Conservation (phyloP, 2,797 vertebrate genomes). For the Sebastes iracundus region DNA sequence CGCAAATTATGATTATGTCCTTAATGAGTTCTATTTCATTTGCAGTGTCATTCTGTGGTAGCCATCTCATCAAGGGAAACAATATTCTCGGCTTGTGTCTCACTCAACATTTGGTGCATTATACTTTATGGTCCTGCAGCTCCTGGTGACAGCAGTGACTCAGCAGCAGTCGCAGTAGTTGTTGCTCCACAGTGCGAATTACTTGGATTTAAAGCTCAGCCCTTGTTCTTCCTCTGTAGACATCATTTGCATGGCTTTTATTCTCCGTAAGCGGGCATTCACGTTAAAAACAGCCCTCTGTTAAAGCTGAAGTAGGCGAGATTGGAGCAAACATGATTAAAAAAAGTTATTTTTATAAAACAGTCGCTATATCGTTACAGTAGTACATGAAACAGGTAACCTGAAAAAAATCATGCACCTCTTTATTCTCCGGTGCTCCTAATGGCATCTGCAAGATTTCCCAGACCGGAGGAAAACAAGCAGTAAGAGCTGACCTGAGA, state of each 20-base stretch:
- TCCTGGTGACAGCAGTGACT: neutral
- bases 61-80: neutral
- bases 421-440: accelerated
- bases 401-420: too few relatives aligned
- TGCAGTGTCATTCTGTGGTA: neutral
- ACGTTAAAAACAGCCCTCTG: neutral
- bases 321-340: too few relatives aligned
- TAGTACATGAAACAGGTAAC: accelerated
- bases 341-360: too few relatives aligned
- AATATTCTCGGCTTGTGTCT: neutral
- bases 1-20: neutral
- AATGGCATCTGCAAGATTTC: too few relatives aligned
- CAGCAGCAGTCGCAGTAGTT: neutral
- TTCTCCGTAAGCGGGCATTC: neutral
- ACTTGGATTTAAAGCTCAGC: neutral
- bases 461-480: too few relatives aligned
- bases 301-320: neutral
- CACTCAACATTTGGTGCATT: neutral
- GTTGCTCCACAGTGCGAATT: neutral
- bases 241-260: neutral
- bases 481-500: too few relatives aligned
- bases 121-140: neutral
- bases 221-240: neutral
- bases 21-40: neutral
- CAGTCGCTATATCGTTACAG: accelerated